Percentiles rank a stretch among this genome's conserved stretches.
phyloP scores from a whole-genome alignment of 1,140 invertebrate genomes.

The Paracyclopina nana region DNA sequence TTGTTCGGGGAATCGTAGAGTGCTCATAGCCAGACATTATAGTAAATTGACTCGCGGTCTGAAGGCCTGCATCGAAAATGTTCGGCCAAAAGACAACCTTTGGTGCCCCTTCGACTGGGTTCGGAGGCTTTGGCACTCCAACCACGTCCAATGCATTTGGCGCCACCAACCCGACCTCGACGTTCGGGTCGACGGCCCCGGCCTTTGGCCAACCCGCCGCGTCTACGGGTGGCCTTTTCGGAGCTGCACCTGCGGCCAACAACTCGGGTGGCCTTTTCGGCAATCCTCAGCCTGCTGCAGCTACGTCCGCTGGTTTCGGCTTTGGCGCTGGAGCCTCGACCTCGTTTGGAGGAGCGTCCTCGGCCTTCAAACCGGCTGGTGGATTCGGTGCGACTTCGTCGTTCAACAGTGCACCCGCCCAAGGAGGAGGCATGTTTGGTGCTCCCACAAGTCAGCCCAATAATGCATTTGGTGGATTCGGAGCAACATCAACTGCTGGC shows the following conservation, averaged over 20 bases:
- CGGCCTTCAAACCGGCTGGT: not conserved
- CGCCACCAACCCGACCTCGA: not conserved
- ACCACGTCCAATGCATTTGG: slow-evolving; percentile 6
- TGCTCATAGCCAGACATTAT: too few relatives aligned
- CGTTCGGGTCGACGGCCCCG: not conserved
- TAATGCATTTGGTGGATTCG: not conserved
- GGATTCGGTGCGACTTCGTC: slow-evolving; percentile 14
- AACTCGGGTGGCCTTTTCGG: slow-evolving; percentile 15
- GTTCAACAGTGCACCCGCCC: not conserved
- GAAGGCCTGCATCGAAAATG: too few relatives aligned
- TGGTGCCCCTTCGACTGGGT: slow-evolving; percentile 2
- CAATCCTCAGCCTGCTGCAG: slow-evolving; percentile 2
- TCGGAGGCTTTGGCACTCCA: not conserved
- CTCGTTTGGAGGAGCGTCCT: slow-evolving; percentile 7
- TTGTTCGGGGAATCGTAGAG: too few relatives aligned
- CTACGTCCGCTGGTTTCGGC: slow-evolving; percentile 4
- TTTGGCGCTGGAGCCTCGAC: not conserved
- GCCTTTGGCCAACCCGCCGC: not conserved
- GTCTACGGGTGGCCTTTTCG: not conserved
- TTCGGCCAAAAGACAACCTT: slow-evolving; percentile 9
- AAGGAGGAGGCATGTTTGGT: not conserved
- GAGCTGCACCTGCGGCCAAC: not conserved
- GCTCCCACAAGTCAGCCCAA: not conserved
- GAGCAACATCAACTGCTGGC: not conserved
- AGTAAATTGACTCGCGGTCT: too few relatives aligned